Evolutionary conservation across 2,888 invertebrate species (phyloP), one percentile per base, ranked within the genome.

Genomic region (Chloroclystis v-ata): DNA sequence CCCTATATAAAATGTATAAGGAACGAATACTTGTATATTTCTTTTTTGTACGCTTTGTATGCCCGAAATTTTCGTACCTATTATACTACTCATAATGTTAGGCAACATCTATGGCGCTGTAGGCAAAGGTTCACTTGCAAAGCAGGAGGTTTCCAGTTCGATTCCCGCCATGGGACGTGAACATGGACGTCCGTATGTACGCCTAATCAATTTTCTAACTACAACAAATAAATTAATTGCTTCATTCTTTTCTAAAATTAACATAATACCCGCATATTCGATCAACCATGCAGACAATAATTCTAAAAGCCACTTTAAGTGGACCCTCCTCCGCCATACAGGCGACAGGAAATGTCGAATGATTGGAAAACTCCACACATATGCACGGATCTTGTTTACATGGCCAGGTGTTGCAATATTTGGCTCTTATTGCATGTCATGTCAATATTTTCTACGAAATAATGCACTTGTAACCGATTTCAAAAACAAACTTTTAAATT

Each of bases 371-470:
- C 13, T 56, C 24, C 44, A 59, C 61, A 61, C 51, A 46, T 14
- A 42, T 42, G 41, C 28, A 53, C 56, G 49, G 68, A 39, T 60
- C 72, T 54, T 44, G 47, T 56, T 61, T 51, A 43, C 40, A 37
- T 72, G 67, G 71, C 43, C 49, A 37, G 42, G 9, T 43, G 55
- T 70, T 64, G 62, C 59, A 42, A 67, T 57, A 69, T 61, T 47
- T 37, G 41, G 28, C 12, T 8, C 28, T 50, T 45, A 57, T 61
- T 57, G 59, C 56, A 52, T 63, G 43, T 35, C 9, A 16, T 1
- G 0, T 14, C 1, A 2, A 33, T 2, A 1, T 10, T 10, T n/a
- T 6, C 6, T 10, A 33, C 4, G 4, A 10, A 32, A 32, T 32
- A 13, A 4, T 26, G 9, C n/a, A n/a, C n/a, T n/a, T n/a, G n/a